These are phyloP conservation scores for Paraplagusia blochii DNA, from an alignment of 2,113 vertebrate species.

Conservation along the genomic window DNA sequence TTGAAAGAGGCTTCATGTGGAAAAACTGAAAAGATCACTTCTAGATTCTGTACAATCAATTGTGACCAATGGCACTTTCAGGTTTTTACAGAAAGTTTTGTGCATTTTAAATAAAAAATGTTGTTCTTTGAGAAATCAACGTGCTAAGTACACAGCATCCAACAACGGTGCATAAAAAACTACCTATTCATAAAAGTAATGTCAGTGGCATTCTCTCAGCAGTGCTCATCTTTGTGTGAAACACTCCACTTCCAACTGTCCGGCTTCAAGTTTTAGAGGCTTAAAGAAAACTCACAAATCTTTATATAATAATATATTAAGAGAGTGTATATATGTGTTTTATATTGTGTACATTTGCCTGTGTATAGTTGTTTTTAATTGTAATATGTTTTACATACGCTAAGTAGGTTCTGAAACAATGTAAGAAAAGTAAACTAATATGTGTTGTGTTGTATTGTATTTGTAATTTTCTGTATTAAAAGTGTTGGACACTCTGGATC, in stretches of 20 bases:
- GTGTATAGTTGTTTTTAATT: slow-evolving; percentile 80
- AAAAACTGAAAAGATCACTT: slow-evolving; percentile 11
- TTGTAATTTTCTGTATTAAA: slow-evolving; percentile 75
- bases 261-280: slow-evolving; percentile 63
- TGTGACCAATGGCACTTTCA: slow-evolving; percentile 47
- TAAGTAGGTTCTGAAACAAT: slow-evolving; percentile 63
- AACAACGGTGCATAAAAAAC: slow-evolving; percentile 78
- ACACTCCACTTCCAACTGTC: slow-evolving; percentile 71
- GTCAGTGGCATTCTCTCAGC: slow-evolving; percentile 31
- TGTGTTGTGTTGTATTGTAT: slow-evolving; percentile 62
- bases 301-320: slow-evolving; percentile 88
- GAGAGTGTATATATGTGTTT: slow-evolving; percentile 81
- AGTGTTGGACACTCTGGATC: slow-evolving; percentile 59
- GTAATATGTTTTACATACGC: slow-evolving; percentile 70
- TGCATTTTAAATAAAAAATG: slow-evolving; percentile 30
- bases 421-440: slow-evolving; percentile 72
- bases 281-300: slow-evolving; percentile 64
- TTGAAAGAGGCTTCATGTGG: slow-evolving; percentile 12
- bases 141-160: slow-evolving; percentile 64
- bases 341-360: slow-evolving; percentile 82
- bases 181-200: slow-evolving; percentile 69
- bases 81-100: slow-evolving; percentile 46
- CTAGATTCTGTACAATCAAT: slow-evolving; percentile 42
- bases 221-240: slow-evolving; percentile 41
- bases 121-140: slow-evolving; percentile 24